These are phyloP conservation scores for Muscina levida DNA, from an alignment of 2,888 invertebrate species.

Conservation along the genomic window DNA sequence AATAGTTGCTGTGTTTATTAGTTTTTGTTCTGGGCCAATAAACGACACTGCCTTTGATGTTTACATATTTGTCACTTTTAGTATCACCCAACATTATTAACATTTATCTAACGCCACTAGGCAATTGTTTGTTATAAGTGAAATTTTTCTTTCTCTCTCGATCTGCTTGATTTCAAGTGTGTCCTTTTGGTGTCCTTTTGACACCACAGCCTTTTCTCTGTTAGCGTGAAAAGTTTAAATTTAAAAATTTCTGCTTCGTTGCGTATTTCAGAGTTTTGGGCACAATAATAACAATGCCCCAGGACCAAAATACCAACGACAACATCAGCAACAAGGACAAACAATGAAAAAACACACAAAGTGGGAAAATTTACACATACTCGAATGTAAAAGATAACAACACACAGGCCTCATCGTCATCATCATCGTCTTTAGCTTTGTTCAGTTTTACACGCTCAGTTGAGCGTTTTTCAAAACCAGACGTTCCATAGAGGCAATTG, in stretches of 20 bases:
- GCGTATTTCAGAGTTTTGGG: conserved; percentile 69
- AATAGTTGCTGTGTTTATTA: no score
- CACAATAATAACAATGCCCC: conserved; percentile 69
- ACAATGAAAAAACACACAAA: conserved; percentile 13
- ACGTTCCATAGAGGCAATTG: conserved; percentile 8
- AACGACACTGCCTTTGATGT: no score
- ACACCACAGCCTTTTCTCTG: conserved; percentile 30
- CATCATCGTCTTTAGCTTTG: background rate
- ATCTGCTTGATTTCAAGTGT: background rate
- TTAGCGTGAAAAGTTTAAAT: conserved; percentile 49
- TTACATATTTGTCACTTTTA: no score
- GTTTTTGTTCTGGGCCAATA: no score
- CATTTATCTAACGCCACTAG: conserved; percentile 15
- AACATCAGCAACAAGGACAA: conserved; percentile 22
- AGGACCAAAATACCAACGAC: conserved; percentile 41
- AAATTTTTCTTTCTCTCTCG: background rate
- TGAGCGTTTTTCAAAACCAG: conserved; percentile 68
- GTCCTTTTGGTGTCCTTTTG: conserved; percentile 8
- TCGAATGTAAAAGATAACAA: conserved; percentile 35
- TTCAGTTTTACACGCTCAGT: conserved; percentile 47
- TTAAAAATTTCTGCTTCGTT: conserved; percentile 73
- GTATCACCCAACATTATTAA: background rate
- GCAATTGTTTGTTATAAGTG: background rate
- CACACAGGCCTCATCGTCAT: conserved; percentile 29
- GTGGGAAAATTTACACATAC: conserved; percentile 5